phyloP scores from a whole-genome alignment of 2,113 vertebrate species.

The Antechinus flavipes region DNA sequence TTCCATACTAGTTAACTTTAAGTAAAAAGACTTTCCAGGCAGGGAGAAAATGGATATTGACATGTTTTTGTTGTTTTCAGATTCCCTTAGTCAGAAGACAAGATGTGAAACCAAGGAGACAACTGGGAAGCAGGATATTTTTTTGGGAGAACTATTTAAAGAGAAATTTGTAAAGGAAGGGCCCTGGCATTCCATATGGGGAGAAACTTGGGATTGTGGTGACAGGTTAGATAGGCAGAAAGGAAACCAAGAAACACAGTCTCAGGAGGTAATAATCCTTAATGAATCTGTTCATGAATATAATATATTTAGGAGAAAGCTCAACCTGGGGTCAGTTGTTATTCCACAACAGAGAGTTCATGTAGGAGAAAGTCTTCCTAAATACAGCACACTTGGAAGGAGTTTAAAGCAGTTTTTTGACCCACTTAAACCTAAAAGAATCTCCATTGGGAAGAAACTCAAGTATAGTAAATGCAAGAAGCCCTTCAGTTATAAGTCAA shows the following conservation, averaged over 20 bases:
- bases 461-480: neutral
- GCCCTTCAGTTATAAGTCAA: slow-evolving; percentile 6
- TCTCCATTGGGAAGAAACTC: slow-evolving; percentile 25
- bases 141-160: neutral
- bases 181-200: neutral
- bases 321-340: neutral
- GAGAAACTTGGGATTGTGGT: neutral
- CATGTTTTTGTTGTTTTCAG: neutral
- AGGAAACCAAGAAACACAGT: neutral
- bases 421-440: neutral
- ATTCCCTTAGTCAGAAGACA: neutral
- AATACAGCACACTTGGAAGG: slow-evolving; percentile 17
- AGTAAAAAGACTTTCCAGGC: neutral
- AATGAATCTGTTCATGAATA: neutral
- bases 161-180: neutral
- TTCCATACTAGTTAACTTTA: neutral
- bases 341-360: neutral
- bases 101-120: neutral
- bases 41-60: neutral
- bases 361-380: neutral
- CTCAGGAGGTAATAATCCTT: neutral
- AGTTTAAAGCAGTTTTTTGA: slow-evolving; percentile 34
- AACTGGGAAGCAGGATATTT: neutral
- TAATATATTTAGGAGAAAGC: neutral
- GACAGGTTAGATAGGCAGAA: neutral